These are phyloP conservation scores for Alligator sinensis DNA, from an alignment of 2,113 vertebrate species.

Conservation along the genomic window DNA sequence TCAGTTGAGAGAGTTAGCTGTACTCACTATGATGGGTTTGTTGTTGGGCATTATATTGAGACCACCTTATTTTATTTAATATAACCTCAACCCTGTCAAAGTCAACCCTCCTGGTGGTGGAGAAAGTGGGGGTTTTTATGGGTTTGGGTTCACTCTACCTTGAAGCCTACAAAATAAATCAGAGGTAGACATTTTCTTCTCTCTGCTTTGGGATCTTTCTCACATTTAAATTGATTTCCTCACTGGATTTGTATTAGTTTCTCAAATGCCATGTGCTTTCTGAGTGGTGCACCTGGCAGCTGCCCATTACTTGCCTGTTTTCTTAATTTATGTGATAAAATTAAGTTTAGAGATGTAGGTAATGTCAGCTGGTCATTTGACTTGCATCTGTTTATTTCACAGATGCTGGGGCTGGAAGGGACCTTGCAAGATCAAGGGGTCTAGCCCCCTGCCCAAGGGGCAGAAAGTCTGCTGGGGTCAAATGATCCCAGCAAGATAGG, in stretches of 20 bases:
- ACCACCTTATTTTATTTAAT: background rate
- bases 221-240: background rate
- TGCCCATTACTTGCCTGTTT: background rate
- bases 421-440: too few species aligned
- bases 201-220: background rate
- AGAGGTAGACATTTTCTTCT: background rate
- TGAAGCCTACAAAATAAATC: background rate
- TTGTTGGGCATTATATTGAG: background rate
- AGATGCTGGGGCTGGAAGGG: too few species aligned
- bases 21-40: background rate
- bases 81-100: background rate
- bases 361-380: background rate
- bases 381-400: background rate
- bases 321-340: background rate
- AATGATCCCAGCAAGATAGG: too few species aligned
- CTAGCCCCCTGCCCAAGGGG: too few species aligned
- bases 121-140: background rate
- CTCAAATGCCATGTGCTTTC: background rate
- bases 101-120: background rate
- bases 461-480: too few species aligned
- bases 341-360: background rate
- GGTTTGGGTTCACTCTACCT: background rate
- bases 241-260: background rate
- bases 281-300: background rate
- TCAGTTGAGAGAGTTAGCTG: background rate